Percentiles rank a stretch among this genome's conserved stretches.
Conservation (phyloP, 2,113 vertebrate species). For the Gasterosteus aculeatus region DNA sequence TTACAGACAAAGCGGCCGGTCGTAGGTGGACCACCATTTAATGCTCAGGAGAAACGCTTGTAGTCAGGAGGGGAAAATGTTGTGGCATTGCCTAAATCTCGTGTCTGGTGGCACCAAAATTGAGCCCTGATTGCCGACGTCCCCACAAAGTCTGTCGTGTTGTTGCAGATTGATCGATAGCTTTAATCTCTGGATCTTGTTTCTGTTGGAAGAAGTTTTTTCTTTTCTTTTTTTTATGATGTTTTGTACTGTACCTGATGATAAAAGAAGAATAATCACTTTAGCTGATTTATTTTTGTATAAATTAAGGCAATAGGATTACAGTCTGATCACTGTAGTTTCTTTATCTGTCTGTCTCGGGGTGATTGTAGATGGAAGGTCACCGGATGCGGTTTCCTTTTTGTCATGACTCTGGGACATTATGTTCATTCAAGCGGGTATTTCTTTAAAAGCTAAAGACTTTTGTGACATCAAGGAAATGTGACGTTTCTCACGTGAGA, state of each 20-base stretch:
- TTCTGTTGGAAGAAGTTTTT: conserved; percentile 37
- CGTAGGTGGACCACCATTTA: conserved; percentile 19
- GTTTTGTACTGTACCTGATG: conserved; percentile 71
- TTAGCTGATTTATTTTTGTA: conserved; percentile 79
- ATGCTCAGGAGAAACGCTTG: conserved; percentile 54
- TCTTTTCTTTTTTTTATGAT: conserved; percentile 35
- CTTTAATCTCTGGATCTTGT: conserved; percentile 48
- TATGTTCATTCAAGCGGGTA: conserved; percentile 37
- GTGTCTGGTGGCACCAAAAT: conserved; percentile 23
- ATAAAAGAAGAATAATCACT: conserved; percentile 61
- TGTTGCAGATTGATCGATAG: conserved; percentile 15
- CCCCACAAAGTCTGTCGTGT: conserved; percentile 21
- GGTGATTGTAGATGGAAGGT: conserved; percentile 41
- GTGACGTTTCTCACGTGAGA: conserved; percentile 17
- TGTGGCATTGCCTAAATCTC: conserved; percentile 20
- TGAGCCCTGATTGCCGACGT: conserved; percentile 8
- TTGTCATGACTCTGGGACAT: conserved; percentile 30
- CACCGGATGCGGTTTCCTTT: conserved; percentile 29
- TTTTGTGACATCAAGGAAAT: conserved; percentile 36
- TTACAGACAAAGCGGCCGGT: conserved; percentile 24
- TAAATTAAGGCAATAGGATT: conserved; percentile 66
- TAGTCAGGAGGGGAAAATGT: background rate
- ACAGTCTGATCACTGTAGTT: conserved; percentile 75
- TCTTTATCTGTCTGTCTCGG: conserved; percentile 53
- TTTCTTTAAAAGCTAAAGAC: conserved; percentile 25